These are phyloP conservation scores for Epinotia nisella DNA, from an alignment of 2,888 invertebrate species.

Conservation along the genomic window DNA sequence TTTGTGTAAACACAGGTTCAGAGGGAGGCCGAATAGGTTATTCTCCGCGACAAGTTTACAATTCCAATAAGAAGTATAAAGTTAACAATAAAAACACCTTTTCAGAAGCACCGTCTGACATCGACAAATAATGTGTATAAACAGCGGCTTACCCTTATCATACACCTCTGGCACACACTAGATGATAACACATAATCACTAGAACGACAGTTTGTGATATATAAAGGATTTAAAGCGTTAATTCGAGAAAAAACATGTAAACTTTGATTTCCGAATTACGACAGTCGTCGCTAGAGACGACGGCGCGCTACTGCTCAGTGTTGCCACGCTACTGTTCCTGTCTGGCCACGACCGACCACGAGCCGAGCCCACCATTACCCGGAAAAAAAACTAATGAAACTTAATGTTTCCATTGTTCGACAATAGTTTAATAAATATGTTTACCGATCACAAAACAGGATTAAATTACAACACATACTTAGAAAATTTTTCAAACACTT, in stretches of 20 bases:
- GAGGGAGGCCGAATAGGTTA: constrained; percentile 21
- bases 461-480: constrained; percentile 10
- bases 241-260: constrained; percentile 71
- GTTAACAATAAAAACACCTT: constrained; percentile 53
- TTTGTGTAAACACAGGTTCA: constrained; percentile 27
- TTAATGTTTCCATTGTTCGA: constrained; percentile 32
- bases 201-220: constrained; percentile 65
- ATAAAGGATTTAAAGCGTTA: constrained; percentile 59
- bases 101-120: constrained; percentile 59
- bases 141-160: constrained; percentile 79
- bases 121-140: constrained; percentile 56
- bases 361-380: constrained; percentile 40
- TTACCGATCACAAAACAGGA: not conserved
- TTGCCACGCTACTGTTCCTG: constrained; percentile 57
- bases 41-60: constrained; percentile 35
- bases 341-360: not conserved
- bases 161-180: constrained; percentile 70
- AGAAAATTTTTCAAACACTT: not conserved
- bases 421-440: constrained; percentile 1
- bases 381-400: constrained; percentile 38
- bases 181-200: constrained; percentile 81
- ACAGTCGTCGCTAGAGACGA: constrained; percentile 50
- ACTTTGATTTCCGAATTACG: constrained; percentile 69
- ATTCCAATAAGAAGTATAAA: constrained; percentile 51
- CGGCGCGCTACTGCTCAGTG: constrained; percentile 72